These are phyloP conservation scores for Drosophila fungiperda DNA, from an alignment of 2,888 invertebrate species.

Conservation along the genomic window DNA sequence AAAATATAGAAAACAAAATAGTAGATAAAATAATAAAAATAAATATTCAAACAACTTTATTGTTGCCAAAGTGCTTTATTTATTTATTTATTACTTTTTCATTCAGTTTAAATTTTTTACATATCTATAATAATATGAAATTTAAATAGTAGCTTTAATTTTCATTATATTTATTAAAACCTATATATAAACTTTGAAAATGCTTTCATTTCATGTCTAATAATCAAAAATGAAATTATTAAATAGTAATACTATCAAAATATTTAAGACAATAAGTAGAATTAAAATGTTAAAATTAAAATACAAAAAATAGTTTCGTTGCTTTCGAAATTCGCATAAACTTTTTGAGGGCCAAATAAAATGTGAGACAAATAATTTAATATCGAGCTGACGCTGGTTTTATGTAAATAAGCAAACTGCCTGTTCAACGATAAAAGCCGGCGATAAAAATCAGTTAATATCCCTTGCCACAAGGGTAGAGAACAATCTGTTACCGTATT, in stretches of 20 bases:
- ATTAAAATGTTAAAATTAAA: neutral
- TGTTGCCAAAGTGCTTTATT: neutral
- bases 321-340: neutral
- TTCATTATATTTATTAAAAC: neutral
- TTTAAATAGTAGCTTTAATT: neutral
- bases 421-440: conserved; percentile 4
- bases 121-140: too few species aligned
- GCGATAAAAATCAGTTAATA: conserved; percentile 36
- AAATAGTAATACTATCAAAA: neutral
- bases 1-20: too few species aligned
- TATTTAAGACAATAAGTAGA: too few species aligned
- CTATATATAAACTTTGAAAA: neutral
- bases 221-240: too few species aligned
- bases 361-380: conserved; percentile 26
- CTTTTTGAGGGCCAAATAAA: neutral
- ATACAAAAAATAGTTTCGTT: neutral
- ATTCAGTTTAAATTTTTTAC: neutral
- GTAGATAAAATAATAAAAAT: too few species aligned
- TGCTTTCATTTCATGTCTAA: neutral
- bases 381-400: neutral
- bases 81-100: neutral
- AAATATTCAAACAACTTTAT: neutral
- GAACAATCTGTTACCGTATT: conserved; percentile 57
- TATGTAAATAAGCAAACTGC: conserved; percentile 18
- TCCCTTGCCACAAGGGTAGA: conserved; percentile 36